Base-by-base conservation (phyloP, 2,113 vertebrate genomes). In the Tupaia chinensis region DNA sequence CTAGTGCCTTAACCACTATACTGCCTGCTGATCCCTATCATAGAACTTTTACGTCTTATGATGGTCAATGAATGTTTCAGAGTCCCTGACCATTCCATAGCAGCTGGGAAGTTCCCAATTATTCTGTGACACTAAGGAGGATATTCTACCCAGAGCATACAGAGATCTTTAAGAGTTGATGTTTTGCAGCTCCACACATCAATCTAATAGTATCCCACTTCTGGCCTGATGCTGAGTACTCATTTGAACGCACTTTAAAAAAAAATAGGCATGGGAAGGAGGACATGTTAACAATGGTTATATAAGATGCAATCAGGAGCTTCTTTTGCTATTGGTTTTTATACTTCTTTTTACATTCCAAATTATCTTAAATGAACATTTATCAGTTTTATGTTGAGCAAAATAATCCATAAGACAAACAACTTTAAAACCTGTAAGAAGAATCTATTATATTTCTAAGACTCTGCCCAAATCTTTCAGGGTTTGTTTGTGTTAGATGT, bases 331-430 rank as follows among this genome's bases (percentile, higher is more conserved):
- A 29, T 65, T 2, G 25, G 25, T 22, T 68, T 84, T 93, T 89
- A 84, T 0, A 23, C 65, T 25, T 63, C 7, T 69, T 53, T 65
- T 65, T 14, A 89, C 12, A 81, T 92, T 88, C 17, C 70, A 72
- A 19, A 54, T 65, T 27, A 44, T 70, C n/a, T 70, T 7, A 85
- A 90, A 34, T 70, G 19, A 29, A n/a, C 2, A 79, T 32, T 58
- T 72, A 17, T 88, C 60, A 85, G 66, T 96, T 89, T 89, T 72
- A 78, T 93, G 78, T 78, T 60, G 4, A 89, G 56, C 7, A 89
- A 89, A 91, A 56, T 17, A 85, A 87, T n/a, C 10, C 34, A 61
- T 66, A 12, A 88, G 87, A 91, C 22, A 91, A 58, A 65, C 4
- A 72, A 23, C 16, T 20, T 13, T 9, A 78, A 22, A 65, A 54